Base-by-base conservation (phyloP, 2,113 vertebrate genomes). In the Embiotoca jacksoni region DNA sequence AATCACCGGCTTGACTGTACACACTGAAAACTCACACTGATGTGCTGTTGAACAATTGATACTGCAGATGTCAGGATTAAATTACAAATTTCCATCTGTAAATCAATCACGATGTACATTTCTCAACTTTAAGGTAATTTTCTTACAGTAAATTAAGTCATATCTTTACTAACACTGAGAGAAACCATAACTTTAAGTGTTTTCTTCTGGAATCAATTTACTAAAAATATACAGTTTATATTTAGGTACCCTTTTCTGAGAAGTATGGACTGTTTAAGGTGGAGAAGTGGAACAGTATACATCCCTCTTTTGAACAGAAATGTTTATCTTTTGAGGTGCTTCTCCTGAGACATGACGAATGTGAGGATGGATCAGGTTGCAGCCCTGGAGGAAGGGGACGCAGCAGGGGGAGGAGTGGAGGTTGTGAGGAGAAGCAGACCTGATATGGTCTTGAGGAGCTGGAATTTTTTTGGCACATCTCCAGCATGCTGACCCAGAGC, bases 371-470 rank as follows among this genome's bases (percentile, higher is more conserved):
- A 76, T 82, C 63, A 75, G 71, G 83, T 58, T 57, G 67, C 55
- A 53, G 68, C 30, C 78, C 31, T 54, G 55, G 68, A 84, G 71
- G 57, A 65, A 53, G 52, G 31, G 49, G 58, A 23, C 46, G 78
- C 15, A 55, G 59, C n/a, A 46, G 52, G 52, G 14, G 16, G 63
- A 60, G 61, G 23, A 23, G 23, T 23, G 23, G 23, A 23, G 23
- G 23, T 23, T 23, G 23, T 23, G 23, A 23, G 23, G 15, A 73
- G 82, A 53, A 64, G 50, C 52, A 64, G 74, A 86, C 82, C 90
- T 88, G 86, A 85, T 91, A 88, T 92, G 91, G 81, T 89, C 47
- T 80, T 14, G 54, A 91, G 79, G 75, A 86, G 64, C 80, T 61
- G 57, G 69, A 72, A 72, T 78, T 72, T 75, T 75, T 50, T 70